Conservation (phyloP, 1,140 invertebrate species). For the Pygmarrhopalites habei region DNA sequence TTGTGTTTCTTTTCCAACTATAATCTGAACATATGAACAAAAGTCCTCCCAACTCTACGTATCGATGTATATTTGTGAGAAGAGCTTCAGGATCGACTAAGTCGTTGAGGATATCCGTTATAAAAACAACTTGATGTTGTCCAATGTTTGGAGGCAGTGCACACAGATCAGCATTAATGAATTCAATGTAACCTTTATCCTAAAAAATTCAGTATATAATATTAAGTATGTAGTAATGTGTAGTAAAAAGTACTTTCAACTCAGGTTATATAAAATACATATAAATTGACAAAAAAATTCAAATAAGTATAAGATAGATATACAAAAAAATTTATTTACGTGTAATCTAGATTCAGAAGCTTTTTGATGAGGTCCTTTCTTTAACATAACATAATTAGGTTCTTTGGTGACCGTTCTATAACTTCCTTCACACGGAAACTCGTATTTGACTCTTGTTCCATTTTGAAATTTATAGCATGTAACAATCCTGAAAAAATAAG, state of each 20-base stretch:
- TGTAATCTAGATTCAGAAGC: background rate
- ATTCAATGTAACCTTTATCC: slow-evolving; percentile 21
- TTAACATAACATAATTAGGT: slow-evolving; percentile 1
- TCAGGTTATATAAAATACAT: background rate
- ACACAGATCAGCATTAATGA: slow-evolving; percentile 23
- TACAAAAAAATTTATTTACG: background rate
- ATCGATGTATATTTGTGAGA: slow-evolving; percentile 20
- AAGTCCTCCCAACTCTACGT: slow-evolving; percentile 23
- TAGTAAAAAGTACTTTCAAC: too few species aligned
- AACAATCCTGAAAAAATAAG: too few species aligned
- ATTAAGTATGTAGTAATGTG: background rate
- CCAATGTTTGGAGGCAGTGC: slow-evolving; percentile 16
- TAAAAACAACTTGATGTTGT: slow-evolving; percentile 30
- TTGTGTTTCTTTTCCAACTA: slow-evolving; percentile 25
- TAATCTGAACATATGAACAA: slow-evolving; percentile 36
- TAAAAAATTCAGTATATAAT: background rate
- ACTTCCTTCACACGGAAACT: slow-evolving; percentile 37
- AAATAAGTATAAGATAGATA: background rate
- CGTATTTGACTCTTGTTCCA: slow-evolving; percentile 6
- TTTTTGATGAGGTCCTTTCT: background rate
- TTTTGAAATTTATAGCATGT: slow-evolving; percentile 35
- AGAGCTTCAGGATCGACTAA: slow-evolving; percentile 21
- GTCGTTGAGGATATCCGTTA: slow-evolving; percentile 23
- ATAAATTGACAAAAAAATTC: background rate
- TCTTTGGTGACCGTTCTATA: slow-evolving; percentile 12